Base-by-base conservation (phyloP, 2,113 vertebrate species). In the Halichoerus grypus region DNA sequence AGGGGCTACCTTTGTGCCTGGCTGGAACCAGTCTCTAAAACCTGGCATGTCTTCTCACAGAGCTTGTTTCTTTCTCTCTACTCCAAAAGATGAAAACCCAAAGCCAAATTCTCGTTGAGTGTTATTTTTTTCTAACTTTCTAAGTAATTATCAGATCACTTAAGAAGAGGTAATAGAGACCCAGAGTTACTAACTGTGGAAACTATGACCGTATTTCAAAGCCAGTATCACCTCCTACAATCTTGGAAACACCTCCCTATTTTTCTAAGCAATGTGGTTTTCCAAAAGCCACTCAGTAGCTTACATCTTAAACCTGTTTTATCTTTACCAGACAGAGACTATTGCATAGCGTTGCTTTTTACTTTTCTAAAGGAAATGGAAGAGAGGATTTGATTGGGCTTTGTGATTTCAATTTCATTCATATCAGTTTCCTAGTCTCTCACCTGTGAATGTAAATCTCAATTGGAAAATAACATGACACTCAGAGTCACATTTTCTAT, bases 371-470 rank as follows among this genome's bases (percentile, higher is more conserved):
- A 86, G 28, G 22, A 85, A 85, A 77, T 59, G 24, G 18, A 81
- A 84, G n/a, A 51, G 51, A 67, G 31, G 2, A 71, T 74, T 96
- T 83, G 31, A 69, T 21, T 4, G 36, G 39, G 31, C 18, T 95
- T 77, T 84, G 28, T 87, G 55, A 80, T 92, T 95, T 97, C 26
- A 55, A 9, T 88, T 95, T 96, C 21, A 67, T 88, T 96, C 13
- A 5, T 93, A 89, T 69, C 55, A 46, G 10, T 83, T 86, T 86
- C 24, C 42, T 36, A 33, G 18, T 36, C 21, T 92, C 36, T 72
- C 6, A 76, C 55, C 49, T 92, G 88, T 90, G 67, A 94, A 55
- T 92, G 86, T 95, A 90, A 92, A 94, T 92, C 18, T 82, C 85
- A 95, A 1, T n/a, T 87, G 90, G 67, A 72, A 92, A 91, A 77